A percentile compares a stretch with the other conserved stretches of the same genome.
These are phyloP conservation scores for Siderastrea siderea DNA, from an alignment of 92 coral and sea anemone species.

Conservation along the genomic window DNA sequence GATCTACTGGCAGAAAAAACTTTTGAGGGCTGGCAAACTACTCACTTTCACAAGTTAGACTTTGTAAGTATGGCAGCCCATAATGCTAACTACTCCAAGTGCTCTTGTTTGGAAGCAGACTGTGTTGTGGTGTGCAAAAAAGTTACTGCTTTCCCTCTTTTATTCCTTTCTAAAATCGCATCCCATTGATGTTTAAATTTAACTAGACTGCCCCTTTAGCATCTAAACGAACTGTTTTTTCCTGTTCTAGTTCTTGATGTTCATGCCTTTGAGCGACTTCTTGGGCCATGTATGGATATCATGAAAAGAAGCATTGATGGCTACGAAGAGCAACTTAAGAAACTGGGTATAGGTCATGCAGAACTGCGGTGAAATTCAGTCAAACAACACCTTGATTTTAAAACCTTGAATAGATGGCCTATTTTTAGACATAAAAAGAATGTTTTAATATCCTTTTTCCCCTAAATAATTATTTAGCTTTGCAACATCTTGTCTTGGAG, in stretches of 20 bases:
- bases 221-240: not conserved
- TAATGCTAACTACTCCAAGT: no score
- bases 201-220: not conserved
- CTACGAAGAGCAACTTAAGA: constrained; percentile 90
- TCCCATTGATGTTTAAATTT: no score
- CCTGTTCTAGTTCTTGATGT: constrained; percentile 86
- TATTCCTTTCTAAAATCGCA: no score
- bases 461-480: not conserved
- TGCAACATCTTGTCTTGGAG: not conserved
- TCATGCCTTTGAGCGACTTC: constrained; percentile 96
- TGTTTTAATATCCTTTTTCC: not conserved
- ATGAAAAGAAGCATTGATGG: constrained; percentile 95
- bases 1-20: no score
- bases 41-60: no score
- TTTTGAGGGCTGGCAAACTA: no score
- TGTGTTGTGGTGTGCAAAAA: no score
- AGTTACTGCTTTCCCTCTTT: no score
- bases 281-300: constrained; percentile 99
- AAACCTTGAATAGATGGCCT: constrained; percentile 34
- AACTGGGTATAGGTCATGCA: constrained; percentile 85
- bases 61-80: no score
- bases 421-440: constrained; percentile 33
- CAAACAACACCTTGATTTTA: not conserved
- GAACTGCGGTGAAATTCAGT: constrained; percentile 79
- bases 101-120: no score